Evolutionary conservation across 2,888 invertebrate species (phyloP).

Genomic region (Plusia festucae): DNA sequence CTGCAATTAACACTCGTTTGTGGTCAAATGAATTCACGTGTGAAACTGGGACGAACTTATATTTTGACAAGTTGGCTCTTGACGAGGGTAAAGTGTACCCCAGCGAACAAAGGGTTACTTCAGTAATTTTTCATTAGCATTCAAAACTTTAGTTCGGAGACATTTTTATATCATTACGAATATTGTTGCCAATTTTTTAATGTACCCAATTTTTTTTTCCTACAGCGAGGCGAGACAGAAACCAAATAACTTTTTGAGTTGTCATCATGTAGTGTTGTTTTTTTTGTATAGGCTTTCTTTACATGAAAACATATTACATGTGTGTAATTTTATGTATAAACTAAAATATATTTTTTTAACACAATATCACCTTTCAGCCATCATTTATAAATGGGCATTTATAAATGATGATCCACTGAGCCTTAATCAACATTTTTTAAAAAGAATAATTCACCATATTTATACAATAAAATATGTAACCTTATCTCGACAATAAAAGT

Average conservation of each 20-base stretch:
- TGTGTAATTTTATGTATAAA: too few relatives aligned
- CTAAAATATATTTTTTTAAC: too few relatives aligned
- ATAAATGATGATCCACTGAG: too few relatives aligned
- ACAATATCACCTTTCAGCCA: too few relatives aligned
- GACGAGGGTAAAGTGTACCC: slow-evolving; percentile 48
- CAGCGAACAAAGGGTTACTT: slow-evolving; percentile 11
- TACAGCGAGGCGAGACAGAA: too few relatives aligned
- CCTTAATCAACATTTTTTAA: not conserved
- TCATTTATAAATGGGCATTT: too few relatives aligned
- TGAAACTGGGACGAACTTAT: slow-evolving; percentile 29
- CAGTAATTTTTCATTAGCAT: slow-evolving; percentile 50
- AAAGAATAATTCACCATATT: not conserved
- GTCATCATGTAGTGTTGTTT: too few relatives aligned
- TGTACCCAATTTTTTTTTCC: too few relatives aligned
- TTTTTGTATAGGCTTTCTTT: too few relatives aligned
- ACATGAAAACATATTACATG: too few relatives aligned
- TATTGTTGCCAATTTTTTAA: not conserved
- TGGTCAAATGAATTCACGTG: slow-evolving; percentile 15
- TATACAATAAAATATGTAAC: not conserved
- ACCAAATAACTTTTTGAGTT: too few relatives aligned
- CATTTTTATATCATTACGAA: slow-evolving; percentile 1
- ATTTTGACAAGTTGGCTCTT: slow-evolving; percentile 50
- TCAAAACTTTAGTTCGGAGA: slow-evolving; percentile 19
- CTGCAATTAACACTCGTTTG: slow-evolving; percentile 26
- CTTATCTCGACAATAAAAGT: slow-evolving; percentile 19